Base-by-base conservation (phyloP, 1,140 invertebrate species). In the Drosophila busckii region DNA sequence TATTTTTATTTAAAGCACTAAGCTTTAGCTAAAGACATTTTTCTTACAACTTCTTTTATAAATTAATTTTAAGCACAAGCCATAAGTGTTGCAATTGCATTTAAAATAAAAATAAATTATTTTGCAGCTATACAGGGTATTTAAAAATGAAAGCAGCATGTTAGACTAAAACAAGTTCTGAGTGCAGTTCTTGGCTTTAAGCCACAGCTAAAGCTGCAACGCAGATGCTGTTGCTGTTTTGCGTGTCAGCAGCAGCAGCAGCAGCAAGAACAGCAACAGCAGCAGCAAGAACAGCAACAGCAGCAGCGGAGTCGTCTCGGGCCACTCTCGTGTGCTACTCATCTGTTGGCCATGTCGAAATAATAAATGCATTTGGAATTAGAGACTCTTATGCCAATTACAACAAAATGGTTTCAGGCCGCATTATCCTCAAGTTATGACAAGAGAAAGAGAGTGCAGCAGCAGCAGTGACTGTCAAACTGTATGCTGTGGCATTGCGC, bases 371-470 rank as follows among this genome's bases (percentile, higher is more conserved):
- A 67, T 75, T 82, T 60, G 65, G 69, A 62, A 82, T 82, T 82
- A 82, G 76, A 82, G 75, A 80, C 73, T 78, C 75, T 82, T 82
- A 82, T 63, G 70, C 69, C 76, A 82, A 82, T 82, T 82, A 82
- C 75, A 82, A 66, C 75, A 82, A 82, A 82, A 82, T 82, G 75
- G 61, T 82, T 82, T 82, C 76, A 82, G 65, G 69, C 75, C 53
- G 76, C 61, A 82, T 82, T 82, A 82, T 82, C 75, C 75, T 83
- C 69, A 70, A 82, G 80, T 82, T 82, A 82, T 82, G 75, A 82
- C 75, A 82, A 61, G 25, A 28, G 9, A 19, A 37, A 56, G 44
- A 6, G n/a, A n/a, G n/a, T n/a, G 22, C 17, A 37, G 35, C 44
- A 46, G 38, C 25, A 25, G 42, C 16, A 40, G 41, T 35, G 37